phyloP scores from a whole-genome alignment of 2,888 invertebrate species.

The Tenthredo distinguenda region DNA sequence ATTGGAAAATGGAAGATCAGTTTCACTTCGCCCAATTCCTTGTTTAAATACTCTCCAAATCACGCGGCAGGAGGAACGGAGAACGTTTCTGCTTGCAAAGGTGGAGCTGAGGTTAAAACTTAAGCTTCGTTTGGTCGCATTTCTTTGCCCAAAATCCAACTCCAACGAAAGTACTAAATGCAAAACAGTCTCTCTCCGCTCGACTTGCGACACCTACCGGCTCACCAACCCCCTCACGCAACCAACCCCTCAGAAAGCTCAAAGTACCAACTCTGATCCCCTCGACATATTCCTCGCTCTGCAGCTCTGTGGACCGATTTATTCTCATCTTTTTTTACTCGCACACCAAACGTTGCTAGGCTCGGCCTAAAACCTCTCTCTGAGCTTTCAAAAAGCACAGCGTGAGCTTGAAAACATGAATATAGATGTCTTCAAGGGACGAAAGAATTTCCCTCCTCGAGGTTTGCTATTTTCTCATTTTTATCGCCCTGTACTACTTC shows the following conservation, averaged over 20 bases:
- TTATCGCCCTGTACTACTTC: not conserved
- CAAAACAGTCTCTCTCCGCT: constrained; percentile 26
- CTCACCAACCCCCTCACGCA: not conserved
- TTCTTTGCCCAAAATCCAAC: constrained; percentile 16
- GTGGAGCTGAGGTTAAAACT: constrained; percentile 7
- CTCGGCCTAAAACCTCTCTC: constrained; percentile 12
- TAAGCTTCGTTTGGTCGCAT: constrained; percentile 35
- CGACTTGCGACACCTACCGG: constrained; percentile 44
- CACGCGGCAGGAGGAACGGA: too few relatives aligned
- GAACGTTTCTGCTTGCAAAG: not conserved
- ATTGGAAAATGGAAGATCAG: not conserved
- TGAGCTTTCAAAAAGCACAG: constrained; percentile 1
- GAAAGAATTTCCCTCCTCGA: not conserved
- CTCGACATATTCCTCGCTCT: constrained; percentile 38
- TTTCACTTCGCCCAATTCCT: not conserved
- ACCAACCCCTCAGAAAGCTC: constrained; percentile 18
- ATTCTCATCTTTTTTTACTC: constrained; percentile 27
- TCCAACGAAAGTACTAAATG: constrained; percentile 28
- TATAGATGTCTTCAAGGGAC: not conserved
- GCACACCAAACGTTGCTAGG: constrained; percentile 1
- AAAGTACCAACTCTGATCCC: constrained; percentile 48
- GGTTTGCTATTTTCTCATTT: not conserved
- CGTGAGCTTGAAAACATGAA: constrained; percentile 18
- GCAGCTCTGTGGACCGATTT: constrained; percentile 13
- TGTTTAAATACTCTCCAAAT: not conserved